Evolutionary conservation across 2,888 invertebrate species (phyloP), one percentile per base, ranked within the genome.

Genomic region (Trachelus troglodyta): DNA sequence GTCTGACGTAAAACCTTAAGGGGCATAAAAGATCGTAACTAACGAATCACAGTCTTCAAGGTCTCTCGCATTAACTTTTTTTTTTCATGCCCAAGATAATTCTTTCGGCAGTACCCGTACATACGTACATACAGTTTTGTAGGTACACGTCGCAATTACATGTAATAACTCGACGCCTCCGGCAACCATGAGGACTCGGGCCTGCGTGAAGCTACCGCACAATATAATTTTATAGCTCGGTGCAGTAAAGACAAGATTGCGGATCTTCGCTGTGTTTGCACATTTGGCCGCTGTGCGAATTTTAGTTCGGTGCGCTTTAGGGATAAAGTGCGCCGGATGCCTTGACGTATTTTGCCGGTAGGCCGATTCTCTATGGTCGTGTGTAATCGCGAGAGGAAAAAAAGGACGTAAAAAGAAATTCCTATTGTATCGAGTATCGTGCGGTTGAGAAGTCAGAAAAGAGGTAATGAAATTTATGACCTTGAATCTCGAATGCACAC

Each of bases 271-370:
- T 75, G 74, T 75, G 78, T 78, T 78, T 78, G 78, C 78, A 78
- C 75, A 73, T 31, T 71, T 71, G 34, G 31, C 6, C 31, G 71
- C 31, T 79, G 81, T 87, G 87, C 87, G 87, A 87, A 87, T 85
- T 83, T 81, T 85, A 87, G 82, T 75, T 74, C 78, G 56, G 56
- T 23, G 23, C 23, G 56, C 56, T 56, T 56, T 56, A 56, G 56
- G 56, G 56, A 56, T 56, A 23, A 56, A 56, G 56, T 23, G 23
- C 56, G 23, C 56, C 9, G 23, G 56, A 23, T 15, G 56, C 23
- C 23, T 23, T 56, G 23, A 56, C 56, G 56, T 23, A 56, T 9
- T 56, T 56, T 56, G 56, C 56, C 56, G 23, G 23, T 56, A 23
- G 56, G 56, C 9, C 9, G 56, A 56, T 56, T 23, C 56, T 56